Base-by-base conservation (phyloP, 1,140 invertebrate genomes). In the Pararge aegeria region DNA sequence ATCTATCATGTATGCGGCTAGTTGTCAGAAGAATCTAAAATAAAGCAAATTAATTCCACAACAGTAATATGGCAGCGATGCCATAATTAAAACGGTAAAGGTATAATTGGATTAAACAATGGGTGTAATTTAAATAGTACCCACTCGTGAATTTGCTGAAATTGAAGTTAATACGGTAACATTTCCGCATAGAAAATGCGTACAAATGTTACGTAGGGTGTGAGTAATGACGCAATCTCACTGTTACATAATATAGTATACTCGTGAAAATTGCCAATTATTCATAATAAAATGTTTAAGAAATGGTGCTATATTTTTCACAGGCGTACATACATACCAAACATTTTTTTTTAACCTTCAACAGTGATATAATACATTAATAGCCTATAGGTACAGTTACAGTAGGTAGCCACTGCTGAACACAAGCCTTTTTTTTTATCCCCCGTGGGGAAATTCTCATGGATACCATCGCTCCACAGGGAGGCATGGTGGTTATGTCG, bases 201-300 rank as follows among this genome's bases (percentile, higher is more conserved):
- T 70, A 83, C 72, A 84, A 84, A 83, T 78, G 79, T 72, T 79
- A 75, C 73, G 64, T 71, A 57, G 52, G 62, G 56, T 40, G 49
- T 82, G 76, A 89, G 69, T 81, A 81, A 89, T 87, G 75, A 75
- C 66, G 75, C 83, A 87, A 89, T 89, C 80, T 86, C 64, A 73
- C 73, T 76, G 69, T 72, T 75, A 77, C 79, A 78, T 78, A 75
- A 76, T 79, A 75, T 73, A 72, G 74, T 75, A 78, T 76, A 83
- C 73, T 83, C 82, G 77, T 83, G 77, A 85, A 86, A 86, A 89
- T 89, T 87, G 83, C 75, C 86, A 83, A 86, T 89, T 84, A 70
- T 72, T 89, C 81, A 81, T 89, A 80, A 84, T 86, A 83, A 84
- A 70, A 68, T 69, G 63, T 56, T 61, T 61, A 49, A 74, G 54